phyloP scores from a whole-genome alignment of 1,140 invertebrate species.

The Leptoteleia sp. region DNA sequence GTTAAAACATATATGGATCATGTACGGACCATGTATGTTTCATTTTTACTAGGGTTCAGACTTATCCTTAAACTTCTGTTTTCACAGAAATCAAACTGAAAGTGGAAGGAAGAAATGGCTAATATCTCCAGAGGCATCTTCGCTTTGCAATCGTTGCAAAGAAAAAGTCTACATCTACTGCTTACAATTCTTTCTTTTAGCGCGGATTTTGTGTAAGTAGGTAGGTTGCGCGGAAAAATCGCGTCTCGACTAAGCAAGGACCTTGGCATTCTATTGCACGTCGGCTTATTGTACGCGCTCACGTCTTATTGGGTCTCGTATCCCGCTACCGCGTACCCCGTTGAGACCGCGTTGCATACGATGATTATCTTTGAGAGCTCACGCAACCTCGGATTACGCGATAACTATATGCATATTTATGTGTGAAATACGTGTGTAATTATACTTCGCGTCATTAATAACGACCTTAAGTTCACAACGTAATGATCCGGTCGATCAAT shows the following conservation, averaged over 20 bases:
- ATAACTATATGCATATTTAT: slow-evolving; percentile 53
- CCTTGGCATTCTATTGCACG: slow-evolving; percentile 43
- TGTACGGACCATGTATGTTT: no score
- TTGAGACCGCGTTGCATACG: slow-evolving; percentile 30
- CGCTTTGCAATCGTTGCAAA: no score
- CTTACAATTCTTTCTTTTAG: slow-evolving; percentile 1
- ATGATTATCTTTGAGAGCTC: slow-evolving; percentile 51
- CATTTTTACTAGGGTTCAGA: no score
- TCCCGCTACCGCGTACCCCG: slow-evolving; percentile 34
- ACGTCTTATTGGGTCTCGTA: slow-evolving; percentile 39
- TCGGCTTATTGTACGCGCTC: slow-evolving; percentile 17
- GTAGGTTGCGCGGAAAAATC: slow-evolving; percentile 2
- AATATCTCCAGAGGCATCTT: no score
- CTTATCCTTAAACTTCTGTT: no score
- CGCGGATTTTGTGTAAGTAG: slow-evolving; percentile 17
- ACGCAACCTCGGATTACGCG: slow-evolving; percentile 36
- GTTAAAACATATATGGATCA: no score
- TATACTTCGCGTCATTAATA: slow-evolving; percentile 47
- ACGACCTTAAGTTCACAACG: slow-evolving; percentile 31
- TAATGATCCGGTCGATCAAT: slow-evolving; percentile 41
- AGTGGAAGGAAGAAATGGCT: no score
- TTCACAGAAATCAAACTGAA: no score
- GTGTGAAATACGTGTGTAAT: slow-evolving; percentile 53
- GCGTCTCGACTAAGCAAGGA: slow-evolving; percentile 13
- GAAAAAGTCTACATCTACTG: no score